phyloP scores from a whole-genome alignment of 2,113 vertebrate genomes.

The Tenrec ecaudatus region DNA sequence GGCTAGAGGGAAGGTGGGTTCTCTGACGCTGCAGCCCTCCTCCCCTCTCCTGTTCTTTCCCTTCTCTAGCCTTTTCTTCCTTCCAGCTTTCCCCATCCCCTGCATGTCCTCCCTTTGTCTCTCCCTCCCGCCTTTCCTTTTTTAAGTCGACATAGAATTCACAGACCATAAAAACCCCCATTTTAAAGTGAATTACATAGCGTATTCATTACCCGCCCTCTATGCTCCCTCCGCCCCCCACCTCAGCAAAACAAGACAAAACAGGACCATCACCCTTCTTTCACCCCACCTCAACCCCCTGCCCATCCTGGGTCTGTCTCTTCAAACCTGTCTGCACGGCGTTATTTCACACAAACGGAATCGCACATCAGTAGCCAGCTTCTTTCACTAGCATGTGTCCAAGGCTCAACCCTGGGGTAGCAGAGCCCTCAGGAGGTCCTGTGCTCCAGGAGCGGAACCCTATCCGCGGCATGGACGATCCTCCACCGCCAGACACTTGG shows the following conservation, averaged over 20 bases:
- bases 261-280: background rate
- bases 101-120: background rate
- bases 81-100: background rate
- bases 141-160: constrained; percentile 49
- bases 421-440: background rate
- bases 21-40: background rate
- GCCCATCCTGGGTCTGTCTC: background rate
- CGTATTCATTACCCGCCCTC: no score
- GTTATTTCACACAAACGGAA: background rate
- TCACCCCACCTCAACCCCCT: background rate
- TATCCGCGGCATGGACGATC: no score
- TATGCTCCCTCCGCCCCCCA: no score
- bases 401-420: background rate
- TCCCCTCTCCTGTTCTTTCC: no score
- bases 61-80: background rate
- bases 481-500: background rate
- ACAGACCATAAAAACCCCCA: constrained; percentile 51
- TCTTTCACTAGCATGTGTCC: background rate
- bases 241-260: no score
- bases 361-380: background rate
- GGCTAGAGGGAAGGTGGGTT: background rate
- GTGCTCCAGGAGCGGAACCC: background rate
- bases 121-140: background rate
- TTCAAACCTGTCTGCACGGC: background rate
- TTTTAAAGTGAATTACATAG: background rate